Percentiles rank a stretch among this genome's conserved stretches.
Evolutionary conservation across 92 coral and sea anemone species (phyloP).

Genomic region (Porites lobata): DNA sequence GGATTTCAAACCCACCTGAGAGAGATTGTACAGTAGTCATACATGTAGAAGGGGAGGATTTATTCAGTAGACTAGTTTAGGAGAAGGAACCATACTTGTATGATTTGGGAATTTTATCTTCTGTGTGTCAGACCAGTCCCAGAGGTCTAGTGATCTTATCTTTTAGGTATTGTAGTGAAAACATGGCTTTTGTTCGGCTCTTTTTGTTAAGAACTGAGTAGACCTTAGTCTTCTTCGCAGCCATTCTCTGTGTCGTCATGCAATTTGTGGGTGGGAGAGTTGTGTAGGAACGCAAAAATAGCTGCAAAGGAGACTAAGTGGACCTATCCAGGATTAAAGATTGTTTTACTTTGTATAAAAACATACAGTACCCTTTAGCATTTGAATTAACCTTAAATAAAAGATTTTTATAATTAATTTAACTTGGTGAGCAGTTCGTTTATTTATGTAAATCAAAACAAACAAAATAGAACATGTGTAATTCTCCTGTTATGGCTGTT

Average conservation of each 20-base stretch:
- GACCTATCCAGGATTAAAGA: background rate
- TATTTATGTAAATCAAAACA: background rate
- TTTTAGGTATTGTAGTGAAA: background rate
- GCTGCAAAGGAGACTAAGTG: too few species aligned
- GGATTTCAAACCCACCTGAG: conserved; percentile 4
- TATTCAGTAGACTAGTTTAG: background rate
- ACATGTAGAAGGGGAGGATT: background rate
- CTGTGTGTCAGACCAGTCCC: background rate
- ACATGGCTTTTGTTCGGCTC: background rate
- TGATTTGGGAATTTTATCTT: background rate
- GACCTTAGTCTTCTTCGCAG: too few species aligned
- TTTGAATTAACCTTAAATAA: background rate
- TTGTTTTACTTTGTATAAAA: background rate
- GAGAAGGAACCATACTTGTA: background rate
- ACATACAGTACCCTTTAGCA: background rate
- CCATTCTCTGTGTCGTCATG: too few species aligned
- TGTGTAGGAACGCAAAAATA: too few species aligned
- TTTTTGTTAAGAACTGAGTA: background rate
- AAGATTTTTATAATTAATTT: background rate
- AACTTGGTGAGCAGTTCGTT: background rate
- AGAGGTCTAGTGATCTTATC: background rate
- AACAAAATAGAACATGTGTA: too few species aligned
- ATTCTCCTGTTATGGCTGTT: background rate
- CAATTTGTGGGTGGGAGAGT: too few species aligned
- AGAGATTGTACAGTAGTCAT: conserved; percentile 12